A percentile compares a stretch with the other conserved stretches of the same genome.
phyloP scores from a whole-genome alignment of 1,140 invertebrate genomes.

The Diorhabda elongata region DNA sequence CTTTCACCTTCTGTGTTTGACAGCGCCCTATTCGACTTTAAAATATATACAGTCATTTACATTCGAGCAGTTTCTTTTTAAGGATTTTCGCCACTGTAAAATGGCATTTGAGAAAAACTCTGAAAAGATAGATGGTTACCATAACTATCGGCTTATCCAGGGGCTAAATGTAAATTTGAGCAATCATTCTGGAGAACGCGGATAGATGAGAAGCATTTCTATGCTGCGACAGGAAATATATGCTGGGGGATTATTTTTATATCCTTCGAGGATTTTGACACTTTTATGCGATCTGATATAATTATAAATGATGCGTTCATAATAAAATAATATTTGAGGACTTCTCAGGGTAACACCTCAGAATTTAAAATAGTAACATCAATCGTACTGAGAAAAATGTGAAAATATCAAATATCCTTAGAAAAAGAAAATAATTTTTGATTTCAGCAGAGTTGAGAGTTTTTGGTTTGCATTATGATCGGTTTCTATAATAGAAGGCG shows the following conservation, averaged over 20 bases:
- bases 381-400: too few species aligned
- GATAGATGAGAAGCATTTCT: not conserved
- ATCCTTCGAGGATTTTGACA: not conserved
- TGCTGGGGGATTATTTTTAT: not conserved
- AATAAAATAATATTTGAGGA: too few species aligned
- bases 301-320: constrained; percentile 1
- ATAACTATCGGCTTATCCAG: constrained; percentile 1
- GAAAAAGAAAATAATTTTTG: too few species aligned
- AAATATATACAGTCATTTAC: constrained; percentile 3
- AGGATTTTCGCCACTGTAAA: not conserved
- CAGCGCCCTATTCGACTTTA: not conserved
- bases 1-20: too few species aligned
- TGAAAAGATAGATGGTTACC: not conserved
- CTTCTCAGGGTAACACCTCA: too few species aligned
- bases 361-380: too few species aligned
- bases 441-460: too few species aligned
- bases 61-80: not conserved
- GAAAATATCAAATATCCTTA: too few species aligned
- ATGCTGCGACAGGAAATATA: not conserved
- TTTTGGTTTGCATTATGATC: too few species aligned
- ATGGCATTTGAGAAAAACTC: constrained; percentile 2
- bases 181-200: not conserved
- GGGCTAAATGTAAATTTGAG: constrained; percentile 2
- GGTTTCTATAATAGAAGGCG: too few species aligned
- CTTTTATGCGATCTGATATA: not conserved